Evolutionary conservation across 2,888 invertebrate genomes (phyloP), one percentile per base, ranked within the genome.

Genomic region (Ctena decussata): DNA sequence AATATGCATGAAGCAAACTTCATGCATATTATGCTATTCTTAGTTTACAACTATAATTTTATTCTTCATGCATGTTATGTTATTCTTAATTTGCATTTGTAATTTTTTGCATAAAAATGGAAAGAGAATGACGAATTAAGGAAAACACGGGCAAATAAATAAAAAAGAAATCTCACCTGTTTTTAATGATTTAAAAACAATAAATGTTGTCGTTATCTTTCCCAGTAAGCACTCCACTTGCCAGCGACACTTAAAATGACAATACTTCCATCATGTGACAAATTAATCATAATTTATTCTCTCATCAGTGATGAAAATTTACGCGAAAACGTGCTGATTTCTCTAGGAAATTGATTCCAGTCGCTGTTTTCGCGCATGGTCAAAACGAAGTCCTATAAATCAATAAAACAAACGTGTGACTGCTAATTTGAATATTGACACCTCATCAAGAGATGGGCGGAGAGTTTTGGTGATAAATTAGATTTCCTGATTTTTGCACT

Each of bases 281-380:
- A 81, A 86, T 86, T 80, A 83, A 80, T 83, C 86, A 83, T 86
- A 86, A 86, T 86, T 86, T 86, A 83, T 86, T 80, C 86, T 76
- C 86, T 69, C 49, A 73, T 82, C 73, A 39, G 27, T 41, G 24
- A 41, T 24, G 27, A 71, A 39, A 44, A 27, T 69, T 39, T 71
- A 44, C 71, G 30, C 71, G n/a, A 71, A 70, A 71, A 39, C 21
- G 44, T 71, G 44, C 24, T 65, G 65, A 65, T 35, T 35, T 65
- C 65, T 32, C n/a, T 6, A 6, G 35, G 65, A 65, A 65, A 65
- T 35, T 27, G 65, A 65, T 65, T 65, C 65, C 65, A 35, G 65
- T 24, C 18, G 65, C 21, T 35, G 35, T 35, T 65, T n/a, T 35
- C 6, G 65, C 65, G 65, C 65, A 65, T 65, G 65, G 65, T 18